Evolutionary conservation across 1,140 invertebrate species (phyloP).

Genomic region (Drosophila takahashii): DNA sequence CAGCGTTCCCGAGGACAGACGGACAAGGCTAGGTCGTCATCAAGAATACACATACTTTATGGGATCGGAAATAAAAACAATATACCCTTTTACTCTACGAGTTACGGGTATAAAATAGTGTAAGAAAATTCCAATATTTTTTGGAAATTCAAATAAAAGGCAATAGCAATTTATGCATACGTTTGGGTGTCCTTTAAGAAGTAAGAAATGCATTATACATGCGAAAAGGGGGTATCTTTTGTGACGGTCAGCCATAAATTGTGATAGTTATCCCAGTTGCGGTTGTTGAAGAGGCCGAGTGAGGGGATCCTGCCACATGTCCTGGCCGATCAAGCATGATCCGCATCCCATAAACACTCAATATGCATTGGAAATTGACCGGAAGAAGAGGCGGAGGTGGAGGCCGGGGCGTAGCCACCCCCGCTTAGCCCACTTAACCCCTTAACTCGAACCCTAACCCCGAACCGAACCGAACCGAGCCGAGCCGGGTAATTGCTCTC

Average conservation of each 20-base stretch:
- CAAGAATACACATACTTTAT: too few relatives aligned
- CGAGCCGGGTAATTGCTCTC: slow-evolving; percentile 23
- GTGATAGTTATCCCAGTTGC: slow-evolving; percentile 15
- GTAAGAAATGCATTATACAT: neutral
- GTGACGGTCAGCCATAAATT: neutral
- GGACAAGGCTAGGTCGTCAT: too few relatives aligned
- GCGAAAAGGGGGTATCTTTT: neutral
- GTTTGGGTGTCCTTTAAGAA: neutral
- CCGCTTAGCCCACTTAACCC: slow-evolving; percentile 49
- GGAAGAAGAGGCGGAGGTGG: slow-evolving; percentile 46
- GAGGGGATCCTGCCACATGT: slow-evolving; percentile 16
- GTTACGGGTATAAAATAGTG: too few relatives aligned
- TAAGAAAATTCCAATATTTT: neutral
- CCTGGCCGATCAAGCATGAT: slow-evolving; percentile 67
- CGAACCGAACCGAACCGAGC: neutral
- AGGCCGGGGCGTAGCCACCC: slow-evolving; percentile 7
- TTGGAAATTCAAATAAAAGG: neutral
- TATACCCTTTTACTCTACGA: too few relatives aligned
- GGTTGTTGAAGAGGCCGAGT: slow-evolving; percentile 1
- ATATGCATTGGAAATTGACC: slow-evolving; percentile 78
- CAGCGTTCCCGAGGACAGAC: too few relatives aligned
- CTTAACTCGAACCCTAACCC: slow-evolving; percentile 2
- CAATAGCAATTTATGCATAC: neutral
- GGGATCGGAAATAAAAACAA: too few relatives aligned
- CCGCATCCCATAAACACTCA: slow-evolving; percentile 78